Evolutionary conservation across 2,888 invertebrate genomes (phyloP), one percentile per base, ranked within the genome.

Genomic region (Eilema caniola): DNA sequence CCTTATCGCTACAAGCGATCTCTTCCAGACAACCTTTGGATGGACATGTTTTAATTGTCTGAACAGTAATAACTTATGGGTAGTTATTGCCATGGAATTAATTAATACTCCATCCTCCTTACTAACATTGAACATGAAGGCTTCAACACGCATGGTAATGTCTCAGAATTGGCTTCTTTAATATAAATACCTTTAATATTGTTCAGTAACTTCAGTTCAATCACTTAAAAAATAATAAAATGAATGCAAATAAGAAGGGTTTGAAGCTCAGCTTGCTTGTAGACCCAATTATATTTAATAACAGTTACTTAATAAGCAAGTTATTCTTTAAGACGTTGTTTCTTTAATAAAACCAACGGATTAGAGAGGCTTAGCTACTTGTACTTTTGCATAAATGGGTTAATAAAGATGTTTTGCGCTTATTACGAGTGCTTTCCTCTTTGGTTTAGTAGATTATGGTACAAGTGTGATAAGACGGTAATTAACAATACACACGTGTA

Each of bases 251-350:
- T 71, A 24, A 62, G 47, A n/a, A 20, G 23, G 60, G 47, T 60
- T 33, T 31, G 33, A n/a, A 56, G 41, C 25, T 60, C 61, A 64
- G 25, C 64, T 25, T 23, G 28, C 62, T 63, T 62, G 25, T 67
- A 70, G 74, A 80, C 73, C 77, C 71, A 75, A 80, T 82, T 72
- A 75, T 60, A 72, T 62, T 73, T 64, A 82, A 77, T 70, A 69
- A 67, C 66, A 63, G 69, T 71, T 59, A 25, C 59, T 59, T 59
- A 59, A 59, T 59, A 23, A 23, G 59, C 65, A 69, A 72, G 64
- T 70, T 73, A 66, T 72, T 65, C 37, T 67, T 62, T 57, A 71
- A 72, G 70, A 57, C 66, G 78, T 66, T 72, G 82, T 69, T 41
- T 73, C 75, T 70, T 64, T 64, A 71, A 77, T 75, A 80, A 82